phyloP scores from a whole-genome alignment of 92 coral and sea anemone species.

The Porites lobata region DNA sequence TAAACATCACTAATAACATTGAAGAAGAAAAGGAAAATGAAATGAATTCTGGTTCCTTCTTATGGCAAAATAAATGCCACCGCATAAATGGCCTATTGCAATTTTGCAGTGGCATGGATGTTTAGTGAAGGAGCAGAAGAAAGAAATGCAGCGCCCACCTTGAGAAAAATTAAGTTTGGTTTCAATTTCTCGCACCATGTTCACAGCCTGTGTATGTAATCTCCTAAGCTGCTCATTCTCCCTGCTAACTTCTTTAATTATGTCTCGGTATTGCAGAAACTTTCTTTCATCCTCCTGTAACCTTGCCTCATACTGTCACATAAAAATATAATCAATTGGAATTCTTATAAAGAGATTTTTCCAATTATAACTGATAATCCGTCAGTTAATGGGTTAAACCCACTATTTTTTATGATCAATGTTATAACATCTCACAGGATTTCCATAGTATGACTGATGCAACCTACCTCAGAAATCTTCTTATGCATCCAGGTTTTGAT shows the following conservation, averaged over 20 bases:
- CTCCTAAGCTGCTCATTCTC: constrained; percentile 62
- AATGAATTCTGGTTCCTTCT: no score
- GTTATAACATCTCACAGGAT: no score
- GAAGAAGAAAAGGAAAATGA: no score
- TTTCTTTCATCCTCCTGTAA: constrained; percentile 4
- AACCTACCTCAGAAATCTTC: constrained; percentile 79
- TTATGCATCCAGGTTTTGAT: constrained; percentile 94
- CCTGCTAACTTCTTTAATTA: constrained; percentile 49
- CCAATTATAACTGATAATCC: no score
- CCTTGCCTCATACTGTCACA: constrained; percentile 33
- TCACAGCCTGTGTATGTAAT: constrained; percentile 75
- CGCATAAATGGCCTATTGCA: no score
- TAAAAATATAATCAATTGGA: neutral
- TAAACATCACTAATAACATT: no score
- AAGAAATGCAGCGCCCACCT: constrained; percentile 44
- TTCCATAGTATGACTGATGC: neutral
- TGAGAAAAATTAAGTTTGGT: constrained; percentile 74
- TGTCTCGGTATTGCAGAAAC: neutral
- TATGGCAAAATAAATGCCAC: no score
- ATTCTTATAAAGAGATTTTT: no score
- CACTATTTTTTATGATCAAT: no score
- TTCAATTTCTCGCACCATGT: constrained; percentile 78
- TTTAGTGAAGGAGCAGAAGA: neutral
- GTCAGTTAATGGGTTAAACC: no score
- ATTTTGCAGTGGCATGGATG: no score